phyloP scores from a whole-genome alignment of 2,113 vertebrate species.

The Hippocampus comes region DNA sequence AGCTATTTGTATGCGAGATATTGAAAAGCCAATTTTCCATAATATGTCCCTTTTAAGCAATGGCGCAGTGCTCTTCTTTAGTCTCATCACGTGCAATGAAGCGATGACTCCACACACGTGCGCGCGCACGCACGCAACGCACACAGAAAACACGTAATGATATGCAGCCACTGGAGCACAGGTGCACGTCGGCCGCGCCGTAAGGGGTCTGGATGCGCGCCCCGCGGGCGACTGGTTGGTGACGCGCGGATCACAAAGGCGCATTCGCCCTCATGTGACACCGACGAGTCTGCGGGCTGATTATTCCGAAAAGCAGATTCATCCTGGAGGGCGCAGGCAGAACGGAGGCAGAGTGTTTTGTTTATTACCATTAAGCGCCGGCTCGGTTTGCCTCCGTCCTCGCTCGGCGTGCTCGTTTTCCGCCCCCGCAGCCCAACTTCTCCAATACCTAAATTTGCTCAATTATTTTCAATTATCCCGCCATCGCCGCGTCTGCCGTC shows the following conservation, averaged over 20 bases:
- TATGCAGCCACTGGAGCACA: slow-evolving; percentile 21
- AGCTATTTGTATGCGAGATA: background rate
- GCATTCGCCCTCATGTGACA: slow-evolving; percentile 57
- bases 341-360: slow-evolving; percentile 66
- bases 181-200: slow-evolving; percentile 34
- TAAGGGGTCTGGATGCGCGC: slow-evolving; percentile 50
- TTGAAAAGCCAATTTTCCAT: background rate
- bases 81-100: background rate
- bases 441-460: slow-evolving; percentile 69
- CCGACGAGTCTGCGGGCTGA: slow-evolving; percentile 56
- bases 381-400: slow-evolving; percentile 58
- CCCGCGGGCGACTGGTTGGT: slow-evolving; percentile 51
- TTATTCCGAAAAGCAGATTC: slow-evolving; percentile 64
- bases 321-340: slow-evolving; percentile 51
- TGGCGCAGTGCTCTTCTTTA: background rate
- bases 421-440: slow-evolving; percentile 66
- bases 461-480: slow-evolving; percentile 78
- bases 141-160: slow-evolving; percentile 9
- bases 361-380: slow-evolving; percentile 72
- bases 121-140: background rate
- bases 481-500: slow-evolving; percentile 62
- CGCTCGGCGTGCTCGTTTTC: slow-evolving; percentile 58
- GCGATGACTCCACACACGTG: slow-evolving; percentile 12
- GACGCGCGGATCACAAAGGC: slow-evolving; percentile 68
- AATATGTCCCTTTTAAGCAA: background rate